A percentile compares a stretch with the other conserved stretches of the same genome.
Evolutionary conservation across 92 coral and sea anemone species (phyloP).

Genomic region (Isaurus tuberculatus): DNA sequence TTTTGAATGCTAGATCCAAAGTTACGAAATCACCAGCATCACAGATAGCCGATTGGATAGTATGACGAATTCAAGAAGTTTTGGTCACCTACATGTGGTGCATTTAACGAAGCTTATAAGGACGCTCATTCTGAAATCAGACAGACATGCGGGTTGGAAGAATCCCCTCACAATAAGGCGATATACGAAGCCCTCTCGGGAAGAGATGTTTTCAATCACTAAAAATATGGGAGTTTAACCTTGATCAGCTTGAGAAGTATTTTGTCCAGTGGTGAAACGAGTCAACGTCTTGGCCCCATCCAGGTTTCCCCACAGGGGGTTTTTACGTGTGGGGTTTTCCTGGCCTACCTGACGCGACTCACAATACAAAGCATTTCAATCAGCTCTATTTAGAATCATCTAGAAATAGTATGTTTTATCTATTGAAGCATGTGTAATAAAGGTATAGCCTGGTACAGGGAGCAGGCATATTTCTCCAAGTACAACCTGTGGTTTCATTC

Average conservation of each 20-base stretch:
- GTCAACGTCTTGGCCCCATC: background rate
- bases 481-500: no score
- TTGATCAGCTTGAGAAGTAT: background rate
- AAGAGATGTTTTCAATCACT: background rate
- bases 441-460: no score
- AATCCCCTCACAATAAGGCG: no score
- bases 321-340: background rate
- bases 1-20: no score
- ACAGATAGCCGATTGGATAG: no score
- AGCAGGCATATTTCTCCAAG: no score
- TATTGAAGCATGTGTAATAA: no score
- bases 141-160: no score
- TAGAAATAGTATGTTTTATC: no score
- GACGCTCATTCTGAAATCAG: background rate
- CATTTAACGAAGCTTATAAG: background rate
- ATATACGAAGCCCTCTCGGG: background rate
- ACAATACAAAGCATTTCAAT: background rate
- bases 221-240: background rate
- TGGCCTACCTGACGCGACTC: background rate
- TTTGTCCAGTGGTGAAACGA: background rate
- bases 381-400: background rate
- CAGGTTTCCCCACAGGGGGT: background rate
- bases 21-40: no score
- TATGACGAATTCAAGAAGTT: background rate
- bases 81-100: background rate